Conservation (phyloP, 92 coral and sea anemone genomes). For the Galaxea fascicularis region DNA sequence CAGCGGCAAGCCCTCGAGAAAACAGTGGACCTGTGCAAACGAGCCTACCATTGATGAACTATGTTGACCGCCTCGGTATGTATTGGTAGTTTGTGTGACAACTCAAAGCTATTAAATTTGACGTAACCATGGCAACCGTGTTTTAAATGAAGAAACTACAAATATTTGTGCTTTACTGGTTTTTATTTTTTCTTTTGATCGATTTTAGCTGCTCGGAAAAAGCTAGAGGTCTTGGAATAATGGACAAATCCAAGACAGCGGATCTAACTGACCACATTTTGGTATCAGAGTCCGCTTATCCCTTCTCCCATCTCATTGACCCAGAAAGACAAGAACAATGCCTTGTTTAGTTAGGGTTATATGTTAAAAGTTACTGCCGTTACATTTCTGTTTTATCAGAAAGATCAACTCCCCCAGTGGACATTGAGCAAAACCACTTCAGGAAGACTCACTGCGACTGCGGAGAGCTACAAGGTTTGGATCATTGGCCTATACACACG, state of each 20-base stretch:
- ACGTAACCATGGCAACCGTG: no score
- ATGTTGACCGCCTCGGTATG: constrained; percentile 37
- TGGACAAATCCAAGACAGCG: no score
- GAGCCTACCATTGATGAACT: constrained; percentile 12
- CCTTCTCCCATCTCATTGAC: no score
- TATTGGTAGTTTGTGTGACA: background rate
- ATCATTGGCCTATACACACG: no score
- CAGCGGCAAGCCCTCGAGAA: constrained; percentile 32
- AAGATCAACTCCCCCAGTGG: constrained; percentile 36
- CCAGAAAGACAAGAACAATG: background rate
- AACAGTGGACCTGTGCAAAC: constrained; percentile 8
- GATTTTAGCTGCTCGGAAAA: no score
- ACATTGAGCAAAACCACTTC: constrained; percentile 11
- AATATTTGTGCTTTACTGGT: no score
- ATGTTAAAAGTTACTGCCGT: background rate
- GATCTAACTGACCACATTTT: no score
- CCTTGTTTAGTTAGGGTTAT: background rate
- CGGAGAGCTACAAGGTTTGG: constrained; percentile 32
- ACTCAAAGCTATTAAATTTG: no score
- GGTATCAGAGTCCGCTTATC: no score
- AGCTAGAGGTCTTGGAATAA: no score
- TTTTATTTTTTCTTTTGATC: no score
- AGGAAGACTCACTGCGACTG: constrained; percentile 17
- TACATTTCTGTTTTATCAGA: constrained; percentile 10
- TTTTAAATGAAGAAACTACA: no score